Conservation (phyloP, 2,797 vertebrate species). For the Karalla daura region DNA sequence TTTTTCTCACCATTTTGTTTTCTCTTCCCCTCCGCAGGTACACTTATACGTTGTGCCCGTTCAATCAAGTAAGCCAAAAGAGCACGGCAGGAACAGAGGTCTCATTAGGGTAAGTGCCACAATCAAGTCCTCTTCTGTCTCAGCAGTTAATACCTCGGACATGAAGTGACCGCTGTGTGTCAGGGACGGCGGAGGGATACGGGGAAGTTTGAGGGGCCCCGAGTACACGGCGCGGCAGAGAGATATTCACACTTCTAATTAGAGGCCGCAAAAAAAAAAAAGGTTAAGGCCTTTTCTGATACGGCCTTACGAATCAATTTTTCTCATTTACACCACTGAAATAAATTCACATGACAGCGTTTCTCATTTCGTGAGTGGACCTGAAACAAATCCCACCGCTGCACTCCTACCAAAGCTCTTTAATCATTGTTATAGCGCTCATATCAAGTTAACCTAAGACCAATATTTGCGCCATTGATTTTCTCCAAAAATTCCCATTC, state of each 20-base stretch:
- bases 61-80: conserved; percentile 81
- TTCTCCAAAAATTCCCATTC: conserved; percentile 54
- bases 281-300: not conserved
- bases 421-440: conserved; percentile 54
- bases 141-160: conserved; percentile 30
- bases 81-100: conserved; percentile 75
- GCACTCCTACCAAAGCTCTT: conserved; percentile 34
- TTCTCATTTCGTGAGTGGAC: conserved; percentile 36
- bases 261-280: conserved; percentile 2
- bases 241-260: conserved; percentile 16
- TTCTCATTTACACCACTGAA: conserved; percentile 18
- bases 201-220: not conserved
- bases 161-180: conserved; percentile 2
- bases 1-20: conserved; percentile 25
- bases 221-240: not conserved
- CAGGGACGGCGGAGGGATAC: conserved; percentile 5
- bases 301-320: not conserved
- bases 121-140: conserved; percentile 35
- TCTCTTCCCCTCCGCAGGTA: conserved; percentile 68
- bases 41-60: conserved; percentile 79
- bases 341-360: conserved; percentile 29
- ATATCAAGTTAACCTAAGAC: conserved; percentile 48
- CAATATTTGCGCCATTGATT: conserved; percentile 62
- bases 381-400: conserved; percentile 41
- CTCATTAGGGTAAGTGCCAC: conserved; percentile 80